A percentile compares a stretch with the other conserved stretches of the same genome.
These are phyloP conservation scores for Galaxias olidus DNA, from an alignment of 2,797 vertebrate species.

Conservation along the genomic window DNA sequence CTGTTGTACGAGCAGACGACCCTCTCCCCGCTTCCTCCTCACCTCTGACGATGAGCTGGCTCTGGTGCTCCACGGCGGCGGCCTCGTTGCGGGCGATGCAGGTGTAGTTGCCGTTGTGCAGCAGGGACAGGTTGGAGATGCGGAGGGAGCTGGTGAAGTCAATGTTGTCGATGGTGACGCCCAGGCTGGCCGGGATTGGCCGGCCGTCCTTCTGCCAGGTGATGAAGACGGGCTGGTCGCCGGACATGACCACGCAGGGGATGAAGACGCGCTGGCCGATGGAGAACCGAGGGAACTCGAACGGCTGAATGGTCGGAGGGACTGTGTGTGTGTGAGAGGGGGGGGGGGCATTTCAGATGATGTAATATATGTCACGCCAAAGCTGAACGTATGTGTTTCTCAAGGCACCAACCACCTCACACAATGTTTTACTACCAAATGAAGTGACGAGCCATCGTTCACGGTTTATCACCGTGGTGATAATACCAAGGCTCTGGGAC, in stretches of 20 bases:
- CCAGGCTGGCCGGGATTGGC: constrained; percentile 91
- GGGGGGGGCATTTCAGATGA: neutral
- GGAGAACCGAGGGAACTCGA: constrained; percentile 95
- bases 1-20: too few relatives aligned
- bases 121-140: constrained; percentile 94
- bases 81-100: constrained; percentile 96
- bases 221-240: constrained; percentile 96
- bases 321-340: constrained; percentile 68
- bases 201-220: constrained; percentile 97
- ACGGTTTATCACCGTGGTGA: constrained; percentile 23
- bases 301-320: constrained; percentile 95
- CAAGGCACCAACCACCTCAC: neutral
- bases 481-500: constrained; percentile 16
- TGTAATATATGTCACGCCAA: neutral
- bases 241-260: constrained; percentile 95
- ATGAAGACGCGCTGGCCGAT: constrained; percentile 97
- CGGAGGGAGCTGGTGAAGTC: constrained; percentile 97
- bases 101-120: constrained; percentile 97
- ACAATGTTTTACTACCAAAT: constrained; percentile 14
- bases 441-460: constrained; percentile 15
- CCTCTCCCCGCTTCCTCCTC: constrained; percentile 25
- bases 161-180: constrained; percentile 97
- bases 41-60: constrained; percentile 96
- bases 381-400: neutral
- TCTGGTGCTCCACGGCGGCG: constrained; percentile 92